Percentiles rank a stretch among this genome's conserved stretches.
Conservation (phyloP, 2,113 vertebrate species). For the Cyrtonyx montezumae region DNA sequence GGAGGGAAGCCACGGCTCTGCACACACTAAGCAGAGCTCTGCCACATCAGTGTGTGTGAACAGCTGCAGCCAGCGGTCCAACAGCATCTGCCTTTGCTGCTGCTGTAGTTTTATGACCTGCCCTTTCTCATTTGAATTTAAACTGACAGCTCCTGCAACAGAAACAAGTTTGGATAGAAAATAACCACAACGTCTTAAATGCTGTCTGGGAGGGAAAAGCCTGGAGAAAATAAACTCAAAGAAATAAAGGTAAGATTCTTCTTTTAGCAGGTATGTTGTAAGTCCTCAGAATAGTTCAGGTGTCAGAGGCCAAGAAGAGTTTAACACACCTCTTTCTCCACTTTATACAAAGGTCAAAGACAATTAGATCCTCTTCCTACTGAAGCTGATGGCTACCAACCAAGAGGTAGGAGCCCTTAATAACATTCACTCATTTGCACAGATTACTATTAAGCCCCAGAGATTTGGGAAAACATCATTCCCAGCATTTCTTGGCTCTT, state of each 20-base stretch:
- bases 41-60: background rate
- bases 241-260: background rate
- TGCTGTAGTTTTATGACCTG: background rate
- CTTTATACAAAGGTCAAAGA: background rate
- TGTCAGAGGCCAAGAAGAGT: background rate
- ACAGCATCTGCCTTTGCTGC: background rate
- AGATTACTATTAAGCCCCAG: background rate
- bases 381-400: background rate
- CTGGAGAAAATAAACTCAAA: background rate
- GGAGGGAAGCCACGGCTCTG: background rate
- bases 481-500: background rate
- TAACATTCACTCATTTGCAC: background rate
- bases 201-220: background rate
- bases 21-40: background rate
- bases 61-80: background rate
- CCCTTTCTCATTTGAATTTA: constrained; percentile 3
- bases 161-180: background rate
- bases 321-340: background rate
- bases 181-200: background rate
- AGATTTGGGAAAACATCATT: background rate
- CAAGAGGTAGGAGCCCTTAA: background rate
- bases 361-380: background rate
- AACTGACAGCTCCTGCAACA: background rate
- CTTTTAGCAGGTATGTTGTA: background rate
- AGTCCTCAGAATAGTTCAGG: background rate